Evolutionary conservation across 1,140 invertebrate genomes (phyloP), one percentile per base, ranked within the genome.

Genomic region (Berghia stephanieae): DNA sequence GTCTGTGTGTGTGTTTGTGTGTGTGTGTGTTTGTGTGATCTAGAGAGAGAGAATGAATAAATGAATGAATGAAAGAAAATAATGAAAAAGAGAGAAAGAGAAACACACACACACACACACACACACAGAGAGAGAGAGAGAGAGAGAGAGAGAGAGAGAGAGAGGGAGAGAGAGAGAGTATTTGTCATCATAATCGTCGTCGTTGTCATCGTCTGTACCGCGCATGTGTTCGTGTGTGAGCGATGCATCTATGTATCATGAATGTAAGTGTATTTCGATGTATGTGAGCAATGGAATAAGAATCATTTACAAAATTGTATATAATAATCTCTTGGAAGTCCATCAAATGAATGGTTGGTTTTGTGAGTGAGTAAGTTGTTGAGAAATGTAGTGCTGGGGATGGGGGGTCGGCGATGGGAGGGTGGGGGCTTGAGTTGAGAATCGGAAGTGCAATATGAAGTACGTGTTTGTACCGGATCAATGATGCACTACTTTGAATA

Each of bases 21-120:
- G n/a, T n/a, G n/a, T n/a, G n/a, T n/a, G n/a, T n/a, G n/a, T n/a
- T n/a, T n/a, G n/a, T n/a, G n/a, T n/a, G n/a, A n/a, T n/a, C n/a
- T n/a, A 69, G 42, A 77, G 43, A 77, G 36, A 77, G 38, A 77
- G 40, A 68, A n/a, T 46, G 40, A 77, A 31, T 46, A 13, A 44
- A 44, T 46, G 5, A 72, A 44, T 46, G 5, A 44, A n/a, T 46
- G 4, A 72, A 44, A 72, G 5, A 43, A 31, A 46, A 13, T 46
- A 16, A 46, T 4, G n/a, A n/a, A n/a, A n/a, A n/a, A n/a, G n/a
- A n/a, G n/a, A 42, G 38, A 36, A 38, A 42, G 21, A 34, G 16
- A 42, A 38, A 38, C 67, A 69, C 67, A 69, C 67, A 67, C 63
- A 34, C 31, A 34, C 63, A 67, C 63, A 10, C 63, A 67, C 63